Base-by-base conservation (phyloP, 2,113 vertebrate genomes). In the Vulpes ferrilata region DNA sequence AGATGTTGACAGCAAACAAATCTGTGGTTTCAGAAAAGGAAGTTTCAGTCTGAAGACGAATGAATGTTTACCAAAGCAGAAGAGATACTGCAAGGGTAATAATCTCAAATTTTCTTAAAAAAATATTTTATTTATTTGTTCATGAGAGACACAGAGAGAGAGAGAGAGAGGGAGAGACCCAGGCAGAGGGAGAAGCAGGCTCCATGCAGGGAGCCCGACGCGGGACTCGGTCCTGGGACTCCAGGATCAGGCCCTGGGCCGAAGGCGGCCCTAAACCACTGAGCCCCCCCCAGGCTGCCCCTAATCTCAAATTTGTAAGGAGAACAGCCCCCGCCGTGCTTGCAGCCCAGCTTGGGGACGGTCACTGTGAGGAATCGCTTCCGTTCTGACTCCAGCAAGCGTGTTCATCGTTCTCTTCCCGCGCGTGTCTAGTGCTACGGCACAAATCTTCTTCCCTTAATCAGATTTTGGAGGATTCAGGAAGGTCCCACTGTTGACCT, bases 1-100 rank as follows among this genome's bases (percentile, higher is more conserved):
- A 96, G 82, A 91, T 95, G 93, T 79, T 92, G 92, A 95, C n/a
- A 23, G 85, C 35, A 90, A 76, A 93, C 74, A 84, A 81, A 97
- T 90, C 30, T 84, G 57, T 80, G 65, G n/a, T 84, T 96, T 96
- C 79, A 85, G 96, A 96, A 96, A 89, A 90, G 53, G n/a, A 92
- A 94, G 78, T 80, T 85, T 86, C 8, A 60, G 53, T 81, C 25
- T 83, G 53, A 92, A 96, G 88, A 97, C 74, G 96, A 98, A 98
- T 93, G 73, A 79, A 89, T 88, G 76, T 84, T 96, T 95, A 53
- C 30, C 48, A 93, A 85, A 95, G 53, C 65, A 87, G 69, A 94
- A 89, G 20, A 95, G 59, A 80, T 67, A 84, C 30, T 78, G 53
- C 30, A 82, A 93, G 76, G 30, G 5, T 32, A 55, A 43, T 43